These are phyloP conservation scores for Melanostigma gelatinosum DNA, from an alignment of 2,113 vertebrate genomes.

Conservation along the genomic window DNA sequence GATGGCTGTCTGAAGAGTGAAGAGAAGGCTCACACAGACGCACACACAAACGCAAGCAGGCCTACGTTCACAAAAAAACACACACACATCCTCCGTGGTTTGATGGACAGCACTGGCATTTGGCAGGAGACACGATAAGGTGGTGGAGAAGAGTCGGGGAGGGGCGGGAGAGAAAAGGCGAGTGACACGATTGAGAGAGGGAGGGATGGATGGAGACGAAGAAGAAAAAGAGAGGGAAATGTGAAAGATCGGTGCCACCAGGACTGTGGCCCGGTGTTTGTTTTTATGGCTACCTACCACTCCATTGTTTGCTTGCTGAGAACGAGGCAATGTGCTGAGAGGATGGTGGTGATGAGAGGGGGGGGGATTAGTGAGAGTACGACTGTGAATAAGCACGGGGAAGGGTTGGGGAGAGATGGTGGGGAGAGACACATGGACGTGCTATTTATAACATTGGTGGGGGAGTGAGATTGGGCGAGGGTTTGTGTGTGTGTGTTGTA, in stretches of 20 bases:
- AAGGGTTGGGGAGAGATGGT: conserved; percentile 42
- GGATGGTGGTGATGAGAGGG: conserved; percentile 7
- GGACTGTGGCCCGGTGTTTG: conserved; percentile 55
- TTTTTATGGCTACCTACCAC: conserved; percentile 64
- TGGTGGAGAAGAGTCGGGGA: conserved; percentile 53
- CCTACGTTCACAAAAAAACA: conserved; percentile 17
- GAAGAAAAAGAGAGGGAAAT: conserved; percentile 34
- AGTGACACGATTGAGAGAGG: conserved; percentile 16
- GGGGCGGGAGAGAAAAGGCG: no score
- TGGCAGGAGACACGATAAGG: conserved; percentile 76
- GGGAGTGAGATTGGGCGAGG: conserved; percentile 69
- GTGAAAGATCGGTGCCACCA: conserved; percentile 67
- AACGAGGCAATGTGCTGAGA: conserved; percentile 27
- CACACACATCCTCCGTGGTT: conserved; percentile 37
- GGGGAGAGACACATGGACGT: conserved; percentile 70
- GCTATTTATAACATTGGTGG: conserved; percentile 81
- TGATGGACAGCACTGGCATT: conserved; percentile 82
- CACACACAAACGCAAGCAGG: conserved; percentile 20
- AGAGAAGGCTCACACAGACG: conserved; percentile 2
- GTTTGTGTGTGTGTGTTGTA: conserved; percentile 45
- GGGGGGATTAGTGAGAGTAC: conserved; percentile 57
- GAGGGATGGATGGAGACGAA: conserved; percentile 21
- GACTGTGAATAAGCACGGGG: conserved; percentile 64
- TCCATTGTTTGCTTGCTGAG: conserved; percentile 62
- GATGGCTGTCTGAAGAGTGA: conserved; percentile 60